Conservation (phyloP, 2,113 vertebrate species). For the Nycticryphes semicollaris region DNA sequence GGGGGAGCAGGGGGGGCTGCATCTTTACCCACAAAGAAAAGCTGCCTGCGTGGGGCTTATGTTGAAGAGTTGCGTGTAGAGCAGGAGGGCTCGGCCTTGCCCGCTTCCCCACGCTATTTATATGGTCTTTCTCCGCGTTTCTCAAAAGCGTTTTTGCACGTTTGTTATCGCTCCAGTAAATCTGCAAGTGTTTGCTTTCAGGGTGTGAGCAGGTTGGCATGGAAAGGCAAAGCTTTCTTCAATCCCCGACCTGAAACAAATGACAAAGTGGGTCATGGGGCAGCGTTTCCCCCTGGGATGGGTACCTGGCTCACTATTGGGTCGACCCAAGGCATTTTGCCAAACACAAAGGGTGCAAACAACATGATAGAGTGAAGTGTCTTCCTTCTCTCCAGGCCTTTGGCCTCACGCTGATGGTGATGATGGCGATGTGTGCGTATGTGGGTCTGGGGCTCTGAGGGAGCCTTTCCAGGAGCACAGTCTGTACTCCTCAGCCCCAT, state of each 20-base stretch:
- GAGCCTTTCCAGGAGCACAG: not conserved
- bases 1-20: not conserved
- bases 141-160: not conserved
- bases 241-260: not conserved
- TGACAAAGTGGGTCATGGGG: not conserved
- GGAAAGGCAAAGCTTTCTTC: not conserved
- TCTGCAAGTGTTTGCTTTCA: not conserved
- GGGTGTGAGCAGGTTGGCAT: not conserved
- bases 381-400: not conserved
- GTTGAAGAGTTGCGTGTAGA: not conserved
- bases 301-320: not conserved
- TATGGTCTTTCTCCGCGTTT: fast-evolving
- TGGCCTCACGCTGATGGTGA: fast-evolving
- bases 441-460: not conserved
- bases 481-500: not conserved
- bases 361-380: fast-evolving
- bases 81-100: not conserved
- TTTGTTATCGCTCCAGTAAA: not conserved
- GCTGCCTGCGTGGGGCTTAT: fast-evolving
- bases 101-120: not conserved
- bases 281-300: not conserved
- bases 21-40: fast-evolving
- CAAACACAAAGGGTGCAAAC: fast-evolving
- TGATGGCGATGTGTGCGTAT: not conserved
- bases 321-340: fast-evolving